Conservation (phyloP, 2,797 vertebrate species). For the Takifugu rubripes region DNA sequence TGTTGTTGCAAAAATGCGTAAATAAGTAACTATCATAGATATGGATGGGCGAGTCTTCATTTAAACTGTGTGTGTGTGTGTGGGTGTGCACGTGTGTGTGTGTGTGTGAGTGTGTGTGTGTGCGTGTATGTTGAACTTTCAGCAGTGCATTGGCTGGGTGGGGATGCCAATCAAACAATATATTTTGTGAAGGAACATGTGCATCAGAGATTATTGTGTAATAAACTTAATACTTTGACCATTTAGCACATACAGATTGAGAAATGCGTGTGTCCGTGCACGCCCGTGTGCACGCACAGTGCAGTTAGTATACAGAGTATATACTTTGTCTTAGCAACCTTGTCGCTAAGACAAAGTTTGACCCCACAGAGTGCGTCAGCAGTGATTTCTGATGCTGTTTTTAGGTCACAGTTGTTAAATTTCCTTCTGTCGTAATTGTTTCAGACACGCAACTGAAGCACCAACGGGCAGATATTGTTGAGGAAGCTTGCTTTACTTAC, state of each 20-base stretch:
- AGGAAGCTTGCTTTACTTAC: too few species aligned
- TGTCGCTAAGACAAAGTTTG: too few species aligned
- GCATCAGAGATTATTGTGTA: constrained; percentile 17
- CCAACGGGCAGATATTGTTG: too few species aligned
- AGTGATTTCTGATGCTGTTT: neutral
- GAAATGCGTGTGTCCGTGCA: too few species aligned
- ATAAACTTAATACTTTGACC: constrained; percentile 42
- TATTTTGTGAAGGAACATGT: constrained; percentile 13
- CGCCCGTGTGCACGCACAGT: too few species aligned
- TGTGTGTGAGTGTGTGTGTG: neutral
- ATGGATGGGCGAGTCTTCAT: constrained; percentile 51
- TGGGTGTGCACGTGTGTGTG: neutral
- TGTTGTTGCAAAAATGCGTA: constrained; percentile 55
- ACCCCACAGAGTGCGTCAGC: neutral
- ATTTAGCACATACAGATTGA: too few species aligned
- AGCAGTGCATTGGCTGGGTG: constrained; percentile 38
- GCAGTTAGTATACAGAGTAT: too few species aligned
- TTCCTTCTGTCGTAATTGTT: too few species aligned
- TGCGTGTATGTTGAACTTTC: constrained; percentile 27
- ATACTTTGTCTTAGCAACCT: too few species aligned
- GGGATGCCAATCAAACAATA: constrained; percentile 34
- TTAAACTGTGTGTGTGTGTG: constrained; percentile 6
- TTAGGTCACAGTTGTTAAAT: too few species aligned
- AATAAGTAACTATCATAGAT: constrained; percentile 71
- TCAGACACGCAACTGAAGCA: too few species aligned